These are phyloP conservation scores for Diploscapter pachys DNA, from an alignment of 1,140 invertebrate species.

Conservation along the genomic window DNA sequence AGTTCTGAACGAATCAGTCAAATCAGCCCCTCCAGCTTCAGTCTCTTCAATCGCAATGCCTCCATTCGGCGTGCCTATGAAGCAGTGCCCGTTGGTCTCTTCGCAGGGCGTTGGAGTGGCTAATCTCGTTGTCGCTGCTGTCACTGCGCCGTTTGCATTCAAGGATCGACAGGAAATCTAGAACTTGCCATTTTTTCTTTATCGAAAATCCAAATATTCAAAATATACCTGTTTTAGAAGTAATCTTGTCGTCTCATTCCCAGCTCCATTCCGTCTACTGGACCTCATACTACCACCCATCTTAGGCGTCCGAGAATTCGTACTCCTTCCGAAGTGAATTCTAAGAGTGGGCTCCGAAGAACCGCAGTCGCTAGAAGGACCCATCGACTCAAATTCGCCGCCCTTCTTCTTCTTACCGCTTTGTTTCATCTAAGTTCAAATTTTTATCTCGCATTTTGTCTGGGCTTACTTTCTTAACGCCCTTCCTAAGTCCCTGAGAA, in stretches of 20 bases:
- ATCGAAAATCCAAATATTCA: not conserved
- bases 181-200: constrained; percentile 3
- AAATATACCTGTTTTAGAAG: constrained; percentile 29
- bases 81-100: not conserved
- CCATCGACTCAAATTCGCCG: constrained; percentile 32
- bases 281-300: not conserved
- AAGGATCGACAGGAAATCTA: constrained; percentile 29
- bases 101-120: not conserved
- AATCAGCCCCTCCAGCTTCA: no score
- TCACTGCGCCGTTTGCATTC: constrained; percentile 1
- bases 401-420: constrained; percentile 29
- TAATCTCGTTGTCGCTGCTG: constrained; percentile 1
- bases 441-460: constrained; percentile 9
- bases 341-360: constrained; percentile 44
- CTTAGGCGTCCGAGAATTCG: constrained; percentile 17
- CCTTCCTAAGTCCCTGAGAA: constrained; percentile 51
- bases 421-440: constrained; percentile 37
- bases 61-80: no score
- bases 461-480: constrained; percentile 48
- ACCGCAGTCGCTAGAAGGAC: no score
- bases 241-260: constrained; percentile 25
- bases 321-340: constrained; percentile 55
- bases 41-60: no score
- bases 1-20: no score
- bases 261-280: constrained; percentile 10